These are phyloP conservation scores for Meloidogyne floridensis DNA, from an alignment of 1,140 invertebrate genomes.

Conservation along the genomic window DNA sequence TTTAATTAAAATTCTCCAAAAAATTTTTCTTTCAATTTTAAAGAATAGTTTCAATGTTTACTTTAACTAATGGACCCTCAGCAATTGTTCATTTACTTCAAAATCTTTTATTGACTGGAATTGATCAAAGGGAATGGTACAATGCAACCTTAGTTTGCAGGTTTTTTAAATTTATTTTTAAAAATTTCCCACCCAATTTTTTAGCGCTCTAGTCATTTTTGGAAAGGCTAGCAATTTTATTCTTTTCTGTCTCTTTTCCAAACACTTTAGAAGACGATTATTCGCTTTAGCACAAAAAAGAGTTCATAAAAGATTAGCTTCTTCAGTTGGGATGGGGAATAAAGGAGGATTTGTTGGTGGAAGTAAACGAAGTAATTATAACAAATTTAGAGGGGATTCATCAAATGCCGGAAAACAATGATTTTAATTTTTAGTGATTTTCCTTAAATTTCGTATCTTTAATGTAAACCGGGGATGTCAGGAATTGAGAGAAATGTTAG, in stretches of 20 bases:
- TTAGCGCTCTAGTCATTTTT: conserved; percentile 59
- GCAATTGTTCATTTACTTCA: conserved; percentile 58
- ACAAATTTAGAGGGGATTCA: conserved; percentile 10
- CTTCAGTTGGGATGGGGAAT: conserved; percentile 9
- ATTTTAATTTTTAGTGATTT: neutral
- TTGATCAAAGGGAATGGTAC: conserved; percentile 37
- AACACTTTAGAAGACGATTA: conserved; percentile 58
- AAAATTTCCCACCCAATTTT: conserved; percentile 26
- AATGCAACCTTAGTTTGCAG: conserved; percentile 43
- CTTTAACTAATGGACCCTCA: conserved; percentile 62
- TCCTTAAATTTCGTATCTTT: too few species aligned
- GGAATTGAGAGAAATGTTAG: too few species aligned
- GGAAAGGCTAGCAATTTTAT: conserved; percentile 64
- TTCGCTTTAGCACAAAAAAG: conserved; percentile 61
- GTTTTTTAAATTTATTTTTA: conserved; percentile 2
- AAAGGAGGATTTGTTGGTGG: conserved; percentile 13
- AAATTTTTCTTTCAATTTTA: neutral
- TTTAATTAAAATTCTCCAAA: neutral
- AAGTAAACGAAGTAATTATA: neutral
- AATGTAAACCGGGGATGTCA: too few species aligned
- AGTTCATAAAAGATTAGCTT: conserved; percentile 42
- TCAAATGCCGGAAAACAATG: neutral
- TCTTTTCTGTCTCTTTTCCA: conserved; percentile 62
- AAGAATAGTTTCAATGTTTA: conserved; percentile 61
- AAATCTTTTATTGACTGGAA: conserved; percentile 30